These are phyloP conservation scores for Drosophila mettleri DNA, from an alignment of 2,888 invertebrate genomes.

Conservation along the genomic window DNA sequence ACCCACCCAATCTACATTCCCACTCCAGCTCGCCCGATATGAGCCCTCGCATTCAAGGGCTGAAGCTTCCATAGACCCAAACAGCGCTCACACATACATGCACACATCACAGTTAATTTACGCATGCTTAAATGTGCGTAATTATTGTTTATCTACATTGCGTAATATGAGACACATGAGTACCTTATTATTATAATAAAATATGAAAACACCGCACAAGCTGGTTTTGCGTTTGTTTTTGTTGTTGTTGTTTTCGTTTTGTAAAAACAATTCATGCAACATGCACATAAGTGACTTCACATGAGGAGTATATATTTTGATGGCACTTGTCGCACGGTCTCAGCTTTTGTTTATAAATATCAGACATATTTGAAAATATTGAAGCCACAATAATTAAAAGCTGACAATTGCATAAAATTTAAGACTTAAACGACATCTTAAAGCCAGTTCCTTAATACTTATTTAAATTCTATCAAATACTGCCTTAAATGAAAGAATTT, in stretches of 20 bases:
- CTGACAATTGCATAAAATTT: too few species aligned
- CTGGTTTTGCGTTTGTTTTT: conserved; percentile 2
- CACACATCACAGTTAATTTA: conserved; percentile 64
- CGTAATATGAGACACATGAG: conserved; percentile 31
- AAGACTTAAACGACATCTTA: too few species aligned
- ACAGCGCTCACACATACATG: conserved; percentile 16
- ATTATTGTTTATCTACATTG: conserved; percentile 76
- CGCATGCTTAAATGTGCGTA: conserved; percentile 72
- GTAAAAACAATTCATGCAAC: conserved; percentile 6
- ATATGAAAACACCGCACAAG: conserved; percentile 37
- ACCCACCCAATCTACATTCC: conserved; percentile 24
- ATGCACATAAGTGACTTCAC: background rate
- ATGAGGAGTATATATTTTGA: background rate
- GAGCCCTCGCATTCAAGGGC: conserved; percentile 26
- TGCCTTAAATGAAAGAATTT: too few species aligned
- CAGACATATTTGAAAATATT: too few species aligned
- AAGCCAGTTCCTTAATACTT: too few species aligned
- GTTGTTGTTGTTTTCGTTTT: conserved; percentile 9
- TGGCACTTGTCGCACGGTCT: background rate
- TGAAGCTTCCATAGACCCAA: conserved; percentile 28
- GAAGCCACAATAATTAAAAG: too few species aligned
- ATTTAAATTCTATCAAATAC: too few species aligned
- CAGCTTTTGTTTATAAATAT: too few species aligned
- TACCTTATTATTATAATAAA: conserved; percentile 47
- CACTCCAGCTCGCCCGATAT: conserved; percentile 17